Conservation (phyloP, 2,797 vertebrate species). For the Bufotes viridis region DNA sequence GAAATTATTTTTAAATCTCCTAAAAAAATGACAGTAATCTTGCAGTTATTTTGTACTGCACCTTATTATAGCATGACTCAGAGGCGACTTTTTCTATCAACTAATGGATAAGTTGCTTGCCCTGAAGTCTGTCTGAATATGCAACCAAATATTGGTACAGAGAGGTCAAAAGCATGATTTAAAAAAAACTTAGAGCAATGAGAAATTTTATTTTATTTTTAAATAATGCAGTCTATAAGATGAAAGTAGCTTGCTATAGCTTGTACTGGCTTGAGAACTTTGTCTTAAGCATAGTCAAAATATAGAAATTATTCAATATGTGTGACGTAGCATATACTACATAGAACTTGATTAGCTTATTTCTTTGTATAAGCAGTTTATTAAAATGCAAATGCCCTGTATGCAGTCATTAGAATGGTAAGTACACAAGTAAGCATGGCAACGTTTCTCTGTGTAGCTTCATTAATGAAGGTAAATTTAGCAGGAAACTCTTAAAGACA, state of each 20-base stretch:
- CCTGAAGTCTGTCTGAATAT: slow-evolving; percentile 50
- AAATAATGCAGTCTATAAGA: slow-evolving; percentile 8
- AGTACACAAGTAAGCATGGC: too few species aligned
- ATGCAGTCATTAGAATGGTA: background rate
- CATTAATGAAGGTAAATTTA: too few species aligned
- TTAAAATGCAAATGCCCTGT: background rate
- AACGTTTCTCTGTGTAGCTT: too few species aligned
- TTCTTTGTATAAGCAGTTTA: background rate
- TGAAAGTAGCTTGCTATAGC: background rate
- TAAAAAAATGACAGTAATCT: slow-evolving; percentile 26
- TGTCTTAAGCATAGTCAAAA: background rate
- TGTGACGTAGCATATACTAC: background rate
- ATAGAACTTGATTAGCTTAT: background rate
- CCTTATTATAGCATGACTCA: slow-evolving; percentile 41
- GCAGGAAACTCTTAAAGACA: too few species aligned
- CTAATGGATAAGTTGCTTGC: slow-evolving; percentile 53
- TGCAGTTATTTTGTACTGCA: slow-evolving; percentile 11
- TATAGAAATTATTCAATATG: background rate
- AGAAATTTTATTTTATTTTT: background rate
- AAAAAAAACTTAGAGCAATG: too few species aligned
- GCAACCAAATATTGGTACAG: background rate
- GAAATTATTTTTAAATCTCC: slow-evolving; percentile 51
- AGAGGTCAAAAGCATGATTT: slow-evolving; percentile 43
- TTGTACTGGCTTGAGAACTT: background rate
- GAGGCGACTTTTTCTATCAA: background rate